Conservation (phyloP, 2,113 vertebrate genomes). For the Nerophis ophidion region DNA sequence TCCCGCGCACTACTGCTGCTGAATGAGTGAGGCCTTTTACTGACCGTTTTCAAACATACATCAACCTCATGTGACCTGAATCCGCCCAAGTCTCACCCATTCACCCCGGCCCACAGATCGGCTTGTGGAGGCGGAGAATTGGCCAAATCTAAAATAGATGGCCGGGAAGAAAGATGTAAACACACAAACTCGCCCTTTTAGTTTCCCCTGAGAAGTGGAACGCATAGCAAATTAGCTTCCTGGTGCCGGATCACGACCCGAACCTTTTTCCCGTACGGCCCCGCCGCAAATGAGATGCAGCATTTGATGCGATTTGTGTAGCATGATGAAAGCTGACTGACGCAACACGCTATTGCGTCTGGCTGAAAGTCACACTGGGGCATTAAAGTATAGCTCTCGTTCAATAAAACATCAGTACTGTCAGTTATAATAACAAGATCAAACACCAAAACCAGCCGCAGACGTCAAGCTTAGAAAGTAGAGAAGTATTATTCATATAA, state of each 20-base stretch:
- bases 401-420: neutral
- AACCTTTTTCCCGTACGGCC: constrained; percentile 9
- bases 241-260: constrained; percentile 39
- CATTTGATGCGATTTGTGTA: neutral
- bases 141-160: constrained; percentile 47
- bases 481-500: no score
- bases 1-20: constrained; percentile 21
- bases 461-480: constrained; percentile 15
- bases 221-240: constrained; percentile 41
- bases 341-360: neutral
- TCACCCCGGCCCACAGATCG: constrained; percentile 41
- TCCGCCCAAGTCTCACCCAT: constrained; percentile 37
- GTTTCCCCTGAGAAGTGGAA: constrained; percentile 44
- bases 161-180: constrained; percentile 33
- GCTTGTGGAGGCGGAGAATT: constrained; percentile 38
- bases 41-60: constrained; percentile 28
- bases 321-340: neutral
- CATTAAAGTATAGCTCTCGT: neutral
- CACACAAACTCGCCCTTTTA: constrained; percentile 45
- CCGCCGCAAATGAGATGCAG: neutral
- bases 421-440: neutral
- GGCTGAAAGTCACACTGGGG: neutral
- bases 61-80: constrained; percentile 35
- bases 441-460: neutral
- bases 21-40: constrained; percentile 19